These are phyloP conservation scores for Ciona savignyi DNA, from an alignment of 23 tunicate genomes.

Conservation along the genomic window DNA sequence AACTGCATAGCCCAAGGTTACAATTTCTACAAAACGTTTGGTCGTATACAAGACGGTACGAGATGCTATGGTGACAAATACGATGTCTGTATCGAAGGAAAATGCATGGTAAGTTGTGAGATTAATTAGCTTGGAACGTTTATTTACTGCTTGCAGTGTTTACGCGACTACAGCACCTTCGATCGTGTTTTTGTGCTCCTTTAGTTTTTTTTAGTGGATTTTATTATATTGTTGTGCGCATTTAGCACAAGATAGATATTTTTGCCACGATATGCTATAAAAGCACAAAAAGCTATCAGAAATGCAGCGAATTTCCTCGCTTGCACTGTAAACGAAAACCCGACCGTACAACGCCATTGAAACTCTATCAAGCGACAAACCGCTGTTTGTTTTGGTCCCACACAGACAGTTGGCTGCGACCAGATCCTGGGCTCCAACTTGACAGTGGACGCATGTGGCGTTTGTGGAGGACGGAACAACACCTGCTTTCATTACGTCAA, in stretches of 20 bases:
- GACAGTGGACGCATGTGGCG: slow-evolving; percentile 80
- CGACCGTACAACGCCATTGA: not conserved
- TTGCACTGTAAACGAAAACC: not conserved
- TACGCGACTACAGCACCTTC: too few species aligned
- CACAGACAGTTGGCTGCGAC: slow-evolving; percentile 84
- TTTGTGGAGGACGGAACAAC: slow-evolving; percentile 78
- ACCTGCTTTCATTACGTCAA: slow-evolving; percentile 36
- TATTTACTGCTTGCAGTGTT: too few species aligned
- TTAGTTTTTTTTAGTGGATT: too few species aligned
- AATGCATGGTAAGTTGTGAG: slow-evolving; percentile 88
- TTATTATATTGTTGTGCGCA: too few species aligned
- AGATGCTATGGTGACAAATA: slow-evolving; percentile 32
- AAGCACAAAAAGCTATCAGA: too few species aligned
- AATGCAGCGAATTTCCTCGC: too few species aligned
- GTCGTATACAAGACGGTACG: slow-evolving; percentile 72
- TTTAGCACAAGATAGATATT: too few species aligned
- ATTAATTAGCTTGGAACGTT: too few species aligned
- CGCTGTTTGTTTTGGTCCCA: not conserved
- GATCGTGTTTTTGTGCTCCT: too few species aligned
- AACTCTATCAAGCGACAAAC: not conserved
- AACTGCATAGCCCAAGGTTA: slow-evolving; percentile 50
- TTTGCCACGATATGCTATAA: too few species aligned
- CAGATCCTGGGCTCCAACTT: slow-evolving; percentile 46
- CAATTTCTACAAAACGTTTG: slow-evolving; percentile 67
- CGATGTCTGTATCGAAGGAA: slow-evolving; percentile 73